Evolutionary conservation across 2,888 invertebrate species (phyloP), one percentile per base, ranked within the genome.

Genomic region (Tromatobia lineatoria): DNA sequence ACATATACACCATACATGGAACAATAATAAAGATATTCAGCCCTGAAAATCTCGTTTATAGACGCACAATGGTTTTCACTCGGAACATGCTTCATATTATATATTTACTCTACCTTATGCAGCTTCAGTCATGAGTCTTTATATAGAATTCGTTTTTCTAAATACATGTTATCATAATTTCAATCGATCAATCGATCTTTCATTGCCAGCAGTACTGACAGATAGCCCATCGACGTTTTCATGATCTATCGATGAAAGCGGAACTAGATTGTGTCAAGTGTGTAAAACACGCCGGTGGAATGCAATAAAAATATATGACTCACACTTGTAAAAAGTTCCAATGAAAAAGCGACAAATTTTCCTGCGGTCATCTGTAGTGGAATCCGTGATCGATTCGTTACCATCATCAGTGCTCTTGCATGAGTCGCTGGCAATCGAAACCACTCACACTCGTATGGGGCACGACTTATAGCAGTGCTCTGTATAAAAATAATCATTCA

Each of bases 321-420:
- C n/a, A 67, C 67, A 25, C 67, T 67, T 23, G 67, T 52, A 70
- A 83, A 87, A 0, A 82, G 74, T 13, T 74, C 47, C 52, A 85
- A 29, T 0, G 83, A 83, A 18, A 86, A 64, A 2, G 71, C 38
- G 13, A 25, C 61, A 38, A 86, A 86, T 71, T 85, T 86, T 38
- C 85, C 85, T 13, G 83, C 83, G 15, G 85, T 82, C 50, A 86
- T 71, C 23, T 73, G 59, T 23, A 86, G 71, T 15, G 85, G 80
- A 45, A 69, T 47, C 38, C 70, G 59, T 11, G 81, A 25, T 38
- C 82, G 67, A 42, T 25, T 64, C n/a, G 76, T 83, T 13, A 86
- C 61, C 23, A 86, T 66, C 23, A 77, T 76, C n/a, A 82, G 29
- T 8, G 45, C 64, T 25, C 23, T 79, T 13, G 79, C 81, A 4